Evolutionary conservation across 2,113 vertebrate species (phyloP).

Genomic region (Leucosticte australis): DNA sequence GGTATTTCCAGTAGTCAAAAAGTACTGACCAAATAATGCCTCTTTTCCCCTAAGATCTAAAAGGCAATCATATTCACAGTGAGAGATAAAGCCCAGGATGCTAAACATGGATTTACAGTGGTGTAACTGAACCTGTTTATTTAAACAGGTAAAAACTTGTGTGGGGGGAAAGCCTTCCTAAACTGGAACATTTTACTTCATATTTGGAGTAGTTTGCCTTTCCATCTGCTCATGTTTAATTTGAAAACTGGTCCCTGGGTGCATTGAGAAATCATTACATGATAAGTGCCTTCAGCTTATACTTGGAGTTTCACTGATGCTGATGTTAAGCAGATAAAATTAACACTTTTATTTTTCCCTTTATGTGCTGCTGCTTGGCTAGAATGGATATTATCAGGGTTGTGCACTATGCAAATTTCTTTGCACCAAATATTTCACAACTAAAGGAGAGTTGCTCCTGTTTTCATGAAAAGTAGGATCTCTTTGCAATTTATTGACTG

Average conservation of each 20-base stretch:
- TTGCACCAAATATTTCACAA: not conserved
- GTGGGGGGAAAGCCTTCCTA: not conserved
- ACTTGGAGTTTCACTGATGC: not conserved
- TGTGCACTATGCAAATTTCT: not conserved
- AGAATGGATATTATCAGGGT: not conserved
- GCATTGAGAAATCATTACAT: not conserved
- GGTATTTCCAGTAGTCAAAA: slow-evolving; percentile 3
- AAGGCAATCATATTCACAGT: not conserved
- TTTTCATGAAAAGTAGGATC: not conserved
- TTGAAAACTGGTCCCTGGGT: not conserved
- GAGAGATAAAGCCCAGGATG: not conserved
- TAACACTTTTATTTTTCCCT: not conserved
- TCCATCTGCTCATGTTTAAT: not conserved
- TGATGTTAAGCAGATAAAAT: not conserved
- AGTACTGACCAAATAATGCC: not conserved
- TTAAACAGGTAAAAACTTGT: not conserved
- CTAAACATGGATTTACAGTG: not conserved
- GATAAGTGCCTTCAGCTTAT: not conserved
- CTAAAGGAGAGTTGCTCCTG: not conserved
- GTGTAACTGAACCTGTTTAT: not conserved
- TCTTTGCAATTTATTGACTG: not conserved
- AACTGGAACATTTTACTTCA: not conserved
- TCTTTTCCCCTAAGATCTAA: not conserved
- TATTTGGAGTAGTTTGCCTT: not conserved
- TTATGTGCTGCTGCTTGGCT: not conserved